Evolutionary conservation across 2,113 vertebrate genomes (phyloP).

Genomic region (Neolamprologus brichardi): DNA sequence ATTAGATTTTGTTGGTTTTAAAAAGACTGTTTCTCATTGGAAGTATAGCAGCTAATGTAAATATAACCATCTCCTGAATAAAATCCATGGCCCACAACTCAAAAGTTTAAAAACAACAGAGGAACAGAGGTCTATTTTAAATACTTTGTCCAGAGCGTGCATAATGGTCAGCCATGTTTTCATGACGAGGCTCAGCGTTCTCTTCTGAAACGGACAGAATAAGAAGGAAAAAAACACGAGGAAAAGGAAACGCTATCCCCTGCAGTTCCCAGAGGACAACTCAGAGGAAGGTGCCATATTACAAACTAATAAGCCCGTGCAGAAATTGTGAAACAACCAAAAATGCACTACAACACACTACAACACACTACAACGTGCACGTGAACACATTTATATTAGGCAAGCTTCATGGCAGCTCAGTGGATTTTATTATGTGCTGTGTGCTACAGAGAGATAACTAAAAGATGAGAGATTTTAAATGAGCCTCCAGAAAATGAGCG

Average conservation of each 20-base stretch:
- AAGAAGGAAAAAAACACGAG: background rate
- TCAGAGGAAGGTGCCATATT: background rate
- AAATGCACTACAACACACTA: background rate
- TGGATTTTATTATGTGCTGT: slow-evolving; percentile 13
- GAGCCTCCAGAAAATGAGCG: slow-evolving; percentile 16
- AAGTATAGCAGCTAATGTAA: background rate
- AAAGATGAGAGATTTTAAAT: slow-evolving; percentile 39
- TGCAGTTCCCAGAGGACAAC: background rate
- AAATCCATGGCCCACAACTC: background rate
- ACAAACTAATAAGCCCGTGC: background rate
- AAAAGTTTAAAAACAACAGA: background rate
- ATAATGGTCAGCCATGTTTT: background rate
- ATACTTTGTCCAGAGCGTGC: background rate
- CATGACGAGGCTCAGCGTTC: background rate
- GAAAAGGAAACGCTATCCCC: background rate
- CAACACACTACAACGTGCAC: background rate
- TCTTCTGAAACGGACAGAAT: background rate
- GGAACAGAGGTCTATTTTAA: background rate
- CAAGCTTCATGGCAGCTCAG: background rate
- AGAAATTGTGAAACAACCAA: background rate
- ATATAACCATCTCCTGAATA: background rate
- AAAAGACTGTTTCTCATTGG: background rate
- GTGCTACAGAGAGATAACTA: slow-evolving; percentile 42
- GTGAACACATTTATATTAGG: slow-evolving; percentile 1
- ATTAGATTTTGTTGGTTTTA: background rate